These are phyloP conservation scores for Atta colombica DNA, from an alignment of 1,140 invertebrate genomes.

Conservation along the genomic window DNA sequence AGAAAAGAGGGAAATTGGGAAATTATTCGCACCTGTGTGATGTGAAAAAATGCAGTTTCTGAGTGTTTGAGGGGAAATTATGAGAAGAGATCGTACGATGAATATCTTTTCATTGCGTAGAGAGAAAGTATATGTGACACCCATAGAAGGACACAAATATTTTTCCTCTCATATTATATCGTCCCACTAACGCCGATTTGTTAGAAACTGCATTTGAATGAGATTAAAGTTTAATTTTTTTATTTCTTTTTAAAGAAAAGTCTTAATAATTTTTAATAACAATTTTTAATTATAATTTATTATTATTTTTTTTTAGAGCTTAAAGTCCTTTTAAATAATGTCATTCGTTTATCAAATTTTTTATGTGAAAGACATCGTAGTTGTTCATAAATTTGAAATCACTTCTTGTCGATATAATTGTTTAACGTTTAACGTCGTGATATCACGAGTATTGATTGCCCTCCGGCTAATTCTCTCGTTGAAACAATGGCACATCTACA, in stretches of 20 bases:
- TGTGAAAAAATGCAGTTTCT: constrained; percentile 36
- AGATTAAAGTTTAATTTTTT: not conserved
- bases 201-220: not conserved
- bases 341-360: not conserved
- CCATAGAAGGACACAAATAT: constrained; percentile 1
- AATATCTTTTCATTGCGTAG: constrained; percentile 31
- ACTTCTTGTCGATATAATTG: constrained; percentile 40
- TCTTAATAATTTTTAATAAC: too few relatives aligned
- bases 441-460: constrained; percentile 64
- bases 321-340: not conserved
- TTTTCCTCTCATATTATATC: not conserved
- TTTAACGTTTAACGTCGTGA: constrained; percentile 59
- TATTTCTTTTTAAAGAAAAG: not conserved
- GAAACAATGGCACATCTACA: constrained; percentile 80
- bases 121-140: constrained; percentile 1
- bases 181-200: not conserved
- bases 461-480: constrained; percentile 65
- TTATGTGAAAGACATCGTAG: not conserved
- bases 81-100: constrained; percentile 39
- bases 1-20: constrained; percentile 40
- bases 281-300: not conserved
- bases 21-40: constrained; percentile 67
- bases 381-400: not conserved
- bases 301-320: not conserved
- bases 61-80: constrained; percentile 49